Base-by-base conservation (phyloP, 92 coral and sea anemone genomes). In the Parazoanthus darwini region DNA sequence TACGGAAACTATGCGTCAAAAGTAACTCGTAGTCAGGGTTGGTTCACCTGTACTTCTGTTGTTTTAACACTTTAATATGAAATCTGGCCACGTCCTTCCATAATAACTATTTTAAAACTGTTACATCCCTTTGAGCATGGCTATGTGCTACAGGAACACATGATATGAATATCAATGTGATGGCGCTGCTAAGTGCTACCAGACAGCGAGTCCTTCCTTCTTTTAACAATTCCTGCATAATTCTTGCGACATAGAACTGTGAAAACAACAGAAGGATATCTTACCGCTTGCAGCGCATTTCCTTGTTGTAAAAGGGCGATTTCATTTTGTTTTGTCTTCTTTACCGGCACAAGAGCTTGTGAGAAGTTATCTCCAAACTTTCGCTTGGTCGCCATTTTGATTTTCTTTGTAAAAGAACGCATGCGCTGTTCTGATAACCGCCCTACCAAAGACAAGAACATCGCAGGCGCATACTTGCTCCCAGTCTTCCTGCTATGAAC, bases 331-430 rank as follows among this genome's bases (percentile, higher is more conserved):
- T 92, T 92, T 8, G 94, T 93, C 75, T 91, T 96, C 90, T 96
- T 96, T 22, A 93, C 93, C 42, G 98, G 98, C 58, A 94, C 93
- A 88, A 96, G 83, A 74, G 98, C 98, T 70, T 90, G 77, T 48
- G 93, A 73, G 22, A 86, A 95, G 8, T 29, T 81, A 23, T 92
- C 90, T 70, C 91, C 92, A 70, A 94, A 88, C 85, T 78, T 93
- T 18, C 95, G 90, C 39, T 93, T 92, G 79, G 98, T 82, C 94
- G 98, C 98, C 98, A 96, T 96, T 78, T 92, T 92, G 89, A 76
- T 85, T 83, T 39, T 68, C 36, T 42, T 36, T 56, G 35, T 35
- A 25, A 18, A 54, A 16, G n/a, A 56, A 87, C 93, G 86, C 93
- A 77, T 75, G 82, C 85, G 82, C 82, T 43, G 20, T 38, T 76